Percentiles rank a stretch among this genome's conserved stretches.
These are phyloP conservation scores for Lathamus discolor DNA, from an alignment of 2,113 vertebrate genomes.

Conservation along the genomic window DNA sequence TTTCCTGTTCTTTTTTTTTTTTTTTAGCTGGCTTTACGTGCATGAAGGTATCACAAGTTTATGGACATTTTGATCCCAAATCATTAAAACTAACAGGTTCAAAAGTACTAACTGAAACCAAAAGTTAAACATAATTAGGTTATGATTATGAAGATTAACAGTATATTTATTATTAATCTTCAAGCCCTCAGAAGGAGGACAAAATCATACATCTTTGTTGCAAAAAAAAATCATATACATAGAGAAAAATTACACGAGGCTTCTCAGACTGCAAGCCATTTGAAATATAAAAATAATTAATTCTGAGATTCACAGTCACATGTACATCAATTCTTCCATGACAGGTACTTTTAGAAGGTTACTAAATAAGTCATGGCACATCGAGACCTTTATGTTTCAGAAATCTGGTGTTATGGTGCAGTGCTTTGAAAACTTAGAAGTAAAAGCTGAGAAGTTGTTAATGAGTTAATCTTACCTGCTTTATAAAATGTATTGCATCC, in stretches of 20 bases:
- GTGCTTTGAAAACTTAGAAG: not conserved
- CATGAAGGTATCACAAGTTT: not conserved
- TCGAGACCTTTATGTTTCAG: not conserved
- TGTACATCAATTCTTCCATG: not conserved
- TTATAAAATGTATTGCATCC: not conserved
- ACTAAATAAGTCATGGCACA: not conserved
- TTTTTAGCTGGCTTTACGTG: not conserved
- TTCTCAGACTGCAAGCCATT: not conserved
- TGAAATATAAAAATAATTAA: not conserved
- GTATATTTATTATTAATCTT: not conserved
- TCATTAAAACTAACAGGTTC: not conserved
- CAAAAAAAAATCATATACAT: not conserved
- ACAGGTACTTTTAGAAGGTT: not conserved
- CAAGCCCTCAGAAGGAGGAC: not conserved
- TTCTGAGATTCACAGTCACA: not conserved
- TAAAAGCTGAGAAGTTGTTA: not conserved
- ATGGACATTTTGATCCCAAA: not conserved
- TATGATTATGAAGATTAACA: not conserved
- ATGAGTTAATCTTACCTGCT: not conserved
- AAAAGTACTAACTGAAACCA: not conserved
- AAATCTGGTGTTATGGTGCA: not conserved
- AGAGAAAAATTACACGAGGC: not conserved
- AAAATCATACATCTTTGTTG: not conserved
- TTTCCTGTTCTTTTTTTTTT: not conserved
- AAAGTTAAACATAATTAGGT: not conserved